These are phyloP conservation scores for Palloptera scutellata DNA, from an alignment of 2,888 invertebrate species.

Conservation along the genomic window DNA sequence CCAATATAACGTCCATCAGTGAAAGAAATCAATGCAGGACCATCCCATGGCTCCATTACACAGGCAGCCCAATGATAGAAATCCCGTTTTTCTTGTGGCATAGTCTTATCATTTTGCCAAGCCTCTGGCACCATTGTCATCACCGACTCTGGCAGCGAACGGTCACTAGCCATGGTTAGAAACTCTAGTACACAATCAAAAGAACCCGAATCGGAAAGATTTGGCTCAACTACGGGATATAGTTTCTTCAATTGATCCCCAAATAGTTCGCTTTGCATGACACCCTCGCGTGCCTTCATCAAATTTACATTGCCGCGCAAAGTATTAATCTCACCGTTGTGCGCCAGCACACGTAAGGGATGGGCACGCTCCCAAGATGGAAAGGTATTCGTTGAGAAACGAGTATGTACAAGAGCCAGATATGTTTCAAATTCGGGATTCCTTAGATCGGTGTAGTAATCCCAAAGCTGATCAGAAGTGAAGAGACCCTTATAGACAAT, in stretches of 20 bases:
- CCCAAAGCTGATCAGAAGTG: conserved; percentile 90
- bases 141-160: conserved; percentile 94
- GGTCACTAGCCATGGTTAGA: conserved; percentile 89
- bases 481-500: conserved; percentile 98
- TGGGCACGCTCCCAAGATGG: conserved; percentile 99
- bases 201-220: conserved; percentile 96
- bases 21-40: conserved; percentile 94
- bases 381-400: conserved; percentile 99
- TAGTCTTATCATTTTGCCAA: conserved; percentile 94
- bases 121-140: conserved; percentile 99
- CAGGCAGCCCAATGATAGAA: conserved; percentile 98
- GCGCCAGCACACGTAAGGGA: conserved; percentile 90
- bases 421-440: conserved; percentile 90
- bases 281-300: conserved; percentile 98
- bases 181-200: conserved; percentile 99
- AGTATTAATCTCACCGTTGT: conserved; percentile 99
- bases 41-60: conserved; percentile 99
- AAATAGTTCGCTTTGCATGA: conserved; percentile 86
- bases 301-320: conserved; percentile 97
- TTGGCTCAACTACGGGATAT: conserved; percentile 97
- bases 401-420: conserved; percentile 94
- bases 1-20: conserved; percentile 98
- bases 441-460: conserved; percentile 75
- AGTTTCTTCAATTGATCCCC: conserved; percentile 83
- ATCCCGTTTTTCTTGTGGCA: conserved; percentile 91